Conservation (phyloP, 2,113 vertebrate species). For the Beaufortia kweichowensis region DNA sequence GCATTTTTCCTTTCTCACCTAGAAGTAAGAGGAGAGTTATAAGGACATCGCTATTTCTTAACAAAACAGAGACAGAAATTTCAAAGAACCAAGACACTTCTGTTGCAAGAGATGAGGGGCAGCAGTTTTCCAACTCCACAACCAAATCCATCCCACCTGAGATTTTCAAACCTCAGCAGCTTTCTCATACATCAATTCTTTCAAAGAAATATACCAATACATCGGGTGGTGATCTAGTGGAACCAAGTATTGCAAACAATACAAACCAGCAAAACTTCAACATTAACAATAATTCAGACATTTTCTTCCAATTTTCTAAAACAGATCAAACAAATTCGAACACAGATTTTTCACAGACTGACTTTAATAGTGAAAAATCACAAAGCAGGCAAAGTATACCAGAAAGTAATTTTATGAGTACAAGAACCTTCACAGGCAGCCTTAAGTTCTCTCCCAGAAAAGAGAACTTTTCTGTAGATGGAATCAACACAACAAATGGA, state of each 20-base stretch:
- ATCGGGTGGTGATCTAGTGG: background rate
- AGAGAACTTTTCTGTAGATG: conserved; percentile 27
- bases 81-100: conserved; percentile 43
- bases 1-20: conserved; percentile 43
- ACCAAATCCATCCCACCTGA: conserved; percentile 3
- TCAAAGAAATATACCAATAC: conserved; percentile 8
- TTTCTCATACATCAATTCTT: background rate
- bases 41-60: conserved; percentile 18
- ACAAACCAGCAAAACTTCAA: conserved; percentile 2
- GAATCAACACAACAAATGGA: conserved; percentile 57
- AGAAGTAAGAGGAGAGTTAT: conserved; percentile 45
- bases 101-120: conserved; percentile 1
- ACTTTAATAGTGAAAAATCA: conserved; percentile 4
- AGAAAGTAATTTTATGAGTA: conserved; percentile 29
- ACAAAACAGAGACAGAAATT: conserved; percentile 36
- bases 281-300: conserved; percentile 9
- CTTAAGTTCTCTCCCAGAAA: conserved; percentile 58
- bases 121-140: background rate
- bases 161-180: background rate
- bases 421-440: conserved; percentile 54
- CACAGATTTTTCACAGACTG: background rate
- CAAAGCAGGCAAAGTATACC: conserved; percentile 8
- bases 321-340: conserved; percentile 25
- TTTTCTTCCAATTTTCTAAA: conserved; percentile 7
- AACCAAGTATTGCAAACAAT: background rate